Base-by-base conservation (phyloP, 64 coral and sea anemone genomes). In the Stichodactyla mertensii region DNA sequence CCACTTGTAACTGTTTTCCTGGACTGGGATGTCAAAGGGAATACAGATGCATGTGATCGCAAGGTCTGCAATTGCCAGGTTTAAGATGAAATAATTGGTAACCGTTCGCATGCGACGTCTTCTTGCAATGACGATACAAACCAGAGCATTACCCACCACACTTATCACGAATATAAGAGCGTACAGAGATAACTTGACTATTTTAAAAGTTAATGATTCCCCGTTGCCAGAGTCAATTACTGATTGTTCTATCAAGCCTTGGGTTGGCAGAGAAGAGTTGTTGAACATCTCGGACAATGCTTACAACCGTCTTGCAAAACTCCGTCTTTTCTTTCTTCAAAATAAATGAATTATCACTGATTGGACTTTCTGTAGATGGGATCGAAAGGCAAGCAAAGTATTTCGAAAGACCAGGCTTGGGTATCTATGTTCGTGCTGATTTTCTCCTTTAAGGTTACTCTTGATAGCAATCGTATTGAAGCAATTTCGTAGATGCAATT, bases 1-100 rank as follows among this genome's bases (percentile, higher is more conserved):
- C 97, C 97, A 99, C 82, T 64, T 92, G 82, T 93, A 88, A 51
- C 86, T 52, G 28, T 99, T 99, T 15, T 99, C 97, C 64, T 92
- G 88, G 6, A 95, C 93, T 18, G 97, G 89, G 54, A 99, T 95
- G 83, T 99, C 97, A 77, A 99, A 99, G 1, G 97, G 97, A 52
- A 95, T 95, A 55, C 90, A 95, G n/a, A 99, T 91, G 16, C 88
- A 93, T 3, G 97, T 99, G 55, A 92, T 88, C 16, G 93, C 93
- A 0, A 99, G 87, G 64, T 98, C 95, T 8, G 93, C 93, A 55
- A 90, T 87, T n/a, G 97, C 93, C 18, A 99, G 91, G 58, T 99
- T 99, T 53, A 99, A 70, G 57, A 99, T 94, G 88, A 99, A 99
- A 57, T 92, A 87, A 82, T 99, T 99, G 9, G 93, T 99, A 18